Evolutionary conservation across 2,797 vertebrate genomes (phyloP).

Genomic region (Phataginus tetradactyla): DNA sequence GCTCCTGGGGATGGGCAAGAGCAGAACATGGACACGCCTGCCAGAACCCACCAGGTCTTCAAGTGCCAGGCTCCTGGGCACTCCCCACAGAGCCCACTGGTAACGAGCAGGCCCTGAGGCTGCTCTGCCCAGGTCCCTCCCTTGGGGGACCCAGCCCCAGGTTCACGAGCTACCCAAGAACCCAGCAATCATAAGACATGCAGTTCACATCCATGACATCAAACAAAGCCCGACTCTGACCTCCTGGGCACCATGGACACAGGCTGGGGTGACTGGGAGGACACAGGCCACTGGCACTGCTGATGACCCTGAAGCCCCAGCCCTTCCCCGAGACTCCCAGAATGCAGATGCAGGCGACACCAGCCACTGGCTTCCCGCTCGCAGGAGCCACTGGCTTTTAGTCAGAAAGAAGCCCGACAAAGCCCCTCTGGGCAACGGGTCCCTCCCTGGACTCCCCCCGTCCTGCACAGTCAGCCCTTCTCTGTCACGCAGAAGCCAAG

Average conservation of each 20-base stretch:
- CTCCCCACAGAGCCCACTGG: accelerated
- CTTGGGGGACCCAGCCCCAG: not conserved
- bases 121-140: not conserved
- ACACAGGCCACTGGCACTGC: too few relatives aligned
- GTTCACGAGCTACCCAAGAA: accelerated
- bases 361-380: not conserved
- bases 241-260: too few relatives aligned
- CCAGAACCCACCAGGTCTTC: not conserved
- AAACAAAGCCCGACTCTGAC: not conserved
- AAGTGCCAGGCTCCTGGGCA: accelerated
- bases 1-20: not conserved
- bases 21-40: not conserved
- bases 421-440: not conserved
- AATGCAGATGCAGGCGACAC: not conserved
- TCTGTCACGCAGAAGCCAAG: not conserved
- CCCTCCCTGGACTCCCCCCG: not conserved
- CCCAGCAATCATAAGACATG: too few relatives aligned
- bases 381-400: not conserved
- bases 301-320: too few relatives aligned
- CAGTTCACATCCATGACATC: accelerated
- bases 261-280: not conserved
- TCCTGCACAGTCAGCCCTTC: not conserved
- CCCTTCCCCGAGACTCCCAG: not conserved
- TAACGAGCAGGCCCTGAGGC: too few relatives aligned
- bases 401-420: not conserved